These are phyloP conservation scores for Echiichthys vipera DNA, from an alignment of 2,797 vertebrate genomes.

Conservation along the genomic window DNA sequence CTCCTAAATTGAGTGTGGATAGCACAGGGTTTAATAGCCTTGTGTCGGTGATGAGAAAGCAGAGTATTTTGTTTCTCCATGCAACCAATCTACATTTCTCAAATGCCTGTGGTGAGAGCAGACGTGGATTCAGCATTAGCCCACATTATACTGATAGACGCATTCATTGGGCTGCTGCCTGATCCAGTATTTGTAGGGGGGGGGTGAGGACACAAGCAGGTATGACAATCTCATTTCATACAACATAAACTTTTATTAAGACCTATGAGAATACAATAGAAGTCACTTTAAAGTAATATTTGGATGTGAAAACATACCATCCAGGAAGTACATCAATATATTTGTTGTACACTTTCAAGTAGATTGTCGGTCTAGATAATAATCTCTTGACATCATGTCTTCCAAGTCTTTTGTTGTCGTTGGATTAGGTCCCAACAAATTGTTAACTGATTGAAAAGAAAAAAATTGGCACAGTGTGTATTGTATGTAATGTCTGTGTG, in stretches of 20 bases:
- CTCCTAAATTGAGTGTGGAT: slow-evolving; percentile 49
- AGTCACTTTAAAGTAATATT: background rate
- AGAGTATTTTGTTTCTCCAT: slow-evolving; percentile 51
- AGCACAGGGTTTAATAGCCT: slow-evolving; percentile 36
- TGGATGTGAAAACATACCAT: background rate
- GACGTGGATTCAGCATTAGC: slow-evolving; percentile 60
- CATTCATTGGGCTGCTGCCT: slow-evolving; percentile 33
- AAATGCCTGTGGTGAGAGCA: slow-evolving; percentile 64
- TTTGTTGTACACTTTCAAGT: background rate
- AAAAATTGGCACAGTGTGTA: slow-evolving; percentile 18
- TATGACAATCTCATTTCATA: slow-evolving; percentile 6
- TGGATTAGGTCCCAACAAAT: slow-evolving; percentile 28
- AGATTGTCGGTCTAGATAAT: slow-evolving; percentile 3
- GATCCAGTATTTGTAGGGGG: slow-evolving; percentile 9
- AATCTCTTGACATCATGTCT: slow-evolving; percentile 8
- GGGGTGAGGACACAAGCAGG: background rate
- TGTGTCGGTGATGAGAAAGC: slow-evolving; percentile 54
- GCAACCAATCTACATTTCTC: slow-evolving; percentile 60
- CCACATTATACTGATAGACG: slow-evolving; percentile 38
- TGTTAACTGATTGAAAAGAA: slow-evolving; percentile 27
- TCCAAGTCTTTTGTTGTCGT: slow-evolving; percentile 24
- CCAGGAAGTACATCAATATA: background rate
- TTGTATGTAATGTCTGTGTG: too few relatives aligned
- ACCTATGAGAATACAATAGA: slow-evolving; percentile 2
- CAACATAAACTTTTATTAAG: background rate